Evolutionary conservation across 2,888 invertebrate genomes (phyloP), one percentile per base, ranked within the genome.

Genomic region (Protodeltote pygarga): DNA sequence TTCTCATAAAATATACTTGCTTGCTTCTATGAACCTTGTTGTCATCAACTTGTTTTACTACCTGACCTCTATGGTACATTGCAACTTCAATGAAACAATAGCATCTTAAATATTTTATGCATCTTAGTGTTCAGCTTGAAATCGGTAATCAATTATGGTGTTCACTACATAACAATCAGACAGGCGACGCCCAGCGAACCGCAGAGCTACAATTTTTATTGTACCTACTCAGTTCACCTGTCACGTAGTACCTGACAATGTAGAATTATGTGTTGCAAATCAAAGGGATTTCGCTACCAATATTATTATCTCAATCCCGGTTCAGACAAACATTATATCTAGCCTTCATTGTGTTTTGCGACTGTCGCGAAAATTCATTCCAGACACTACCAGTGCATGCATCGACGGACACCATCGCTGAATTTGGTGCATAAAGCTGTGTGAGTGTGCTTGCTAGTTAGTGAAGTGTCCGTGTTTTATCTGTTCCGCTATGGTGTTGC

Each of bases 401-500:
- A 23, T 20, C 47, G 34, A 11, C 10, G 23, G 28, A 28, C 31
- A 24, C 35, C 15, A 21, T 44, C 35, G 39, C 37, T 49, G 37
- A 32, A 31, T 45, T 45, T 42, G 29, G 37, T 11, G 42, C 24
- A 61, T 41, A 35, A n/a, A 19, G 13, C 10, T 38, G 37, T 50
- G 50, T 53, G 41, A 16, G 42, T 57, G 41, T 42, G 49, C 55
- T 27, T 47, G 34, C 41, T 29, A 59, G 31, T 44, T 21, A 47
- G 21, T 41, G 29, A 34, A 49, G 58, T 47, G 40, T 41, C 33
- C 44, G 27, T 39, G 38, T 24, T 59, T 49, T 65, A 54, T 55
- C 54, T 51, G 44, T 54, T 48, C 38, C 45, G 57, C 48, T 51
- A 49, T 62, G 66, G 60, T 66, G 70, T 51, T 57, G 46, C 57